These are phyloP conservation scores for Merodon equestris DNA, from an alignment of 2,888 invertebrate genomes.

Conservation along the genomic window DNA sequence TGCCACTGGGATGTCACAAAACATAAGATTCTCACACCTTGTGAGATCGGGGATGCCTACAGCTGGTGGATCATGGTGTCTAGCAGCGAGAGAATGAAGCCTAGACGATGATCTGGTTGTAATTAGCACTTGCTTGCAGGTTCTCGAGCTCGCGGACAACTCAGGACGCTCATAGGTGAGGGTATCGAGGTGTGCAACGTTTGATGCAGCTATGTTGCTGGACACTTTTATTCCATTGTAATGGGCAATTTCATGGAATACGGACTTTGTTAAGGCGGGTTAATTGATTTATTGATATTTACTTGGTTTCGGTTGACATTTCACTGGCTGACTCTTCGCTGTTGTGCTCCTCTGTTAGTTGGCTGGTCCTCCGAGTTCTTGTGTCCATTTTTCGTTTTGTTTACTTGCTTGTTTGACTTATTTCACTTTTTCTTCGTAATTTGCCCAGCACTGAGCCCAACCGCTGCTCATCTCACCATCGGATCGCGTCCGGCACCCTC, in stretches of 20 bases:
- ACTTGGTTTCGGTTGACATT: constrained; percentile 74
- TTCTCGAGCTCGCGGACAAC: constrained; percentile 8
- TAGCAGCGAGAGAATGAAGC: too few species aligned
- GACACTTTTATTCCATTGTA: constrained; percentile 70
- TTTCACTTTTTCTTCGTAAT: constrained; percentile 66
- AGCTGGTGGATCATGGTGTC: neutral
- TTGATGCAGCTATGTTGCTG: constrained; percentile 6
- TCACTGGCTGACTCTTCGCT: constrained; percentile 2
- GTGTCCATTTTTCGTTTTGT: constrained; percentile 1
- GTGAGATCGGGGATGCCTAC: constrained; percentile 11
- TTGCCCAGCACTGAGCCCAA: constrained; percentile 27
- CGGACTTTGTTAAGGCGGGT: constrained; percentile 70
- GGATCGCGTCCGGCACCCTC: too few species aligned
- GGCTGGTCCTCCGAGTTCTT: neutral
- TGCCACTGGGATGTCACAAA: constrained; percentile 23
- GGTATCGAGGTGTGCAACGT: too few species aligned
- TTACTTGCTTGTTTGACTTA: constrained; percentile 42
- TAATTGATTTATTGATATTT: constrained; percentile 79
- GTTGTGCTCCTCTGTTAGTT: too few species aligned
- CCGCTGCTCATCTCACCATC: neutral
- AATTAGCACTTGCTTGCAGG: constrained; percentile 70
- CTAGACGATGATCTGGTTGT: constrained; percentile 51
- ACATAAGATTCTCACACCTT: constrained; percentile 66
- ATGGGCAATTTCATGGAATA: constrained; percentile 72
- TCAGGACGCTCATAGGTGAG: too few species aligned